Evolutionary conservation across 2,888 invertebrate species (phyloP).

Genomic region (Stenodera caucasica): DNA sequence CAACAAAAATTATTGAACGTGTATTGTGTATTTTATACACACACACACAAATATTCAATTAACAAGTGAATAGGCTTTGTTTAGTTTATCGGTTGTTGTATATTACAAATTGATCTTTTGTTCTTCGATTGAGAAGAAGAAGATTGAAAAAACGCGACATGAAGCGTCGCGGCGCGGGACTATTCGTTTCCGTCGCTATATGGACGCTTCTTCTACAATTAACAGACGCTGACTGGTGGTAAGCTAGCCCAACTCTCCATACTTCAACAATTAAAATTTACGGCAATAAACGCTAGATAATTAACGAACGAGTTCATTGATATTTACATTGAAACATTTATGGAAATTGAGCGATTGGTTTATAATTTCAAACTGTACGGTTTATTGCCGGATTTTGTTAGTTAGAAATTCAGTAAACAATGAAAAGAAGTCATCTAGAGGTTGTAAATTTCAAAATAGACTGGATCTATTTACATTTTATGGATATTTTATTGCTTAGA

Average conservation of each 20-base stretch:
- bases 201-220: conserved; percentile 48
- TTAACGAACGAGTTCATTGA: background rate
- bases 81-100: background rate
- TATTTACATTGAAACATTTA: conserved; percentile 1
- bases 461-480: conserved; percentile 7
- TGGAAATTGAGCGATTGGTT: conserved; percentile 4
- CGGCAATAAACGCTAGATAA: background rate
- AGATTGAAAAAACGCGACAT: conserved; percentile 39
- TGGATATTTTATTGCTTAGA: conserved; percentile 5
- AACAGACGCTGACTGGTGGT: conserved; percentile 52
- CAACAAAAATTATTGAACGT: too few species aligned
- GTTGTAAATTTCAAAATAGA: conserved; percentile 9
- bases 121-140: background rate
- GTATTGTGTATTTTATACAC: background rate
- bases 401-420: conserved; percentile 4
- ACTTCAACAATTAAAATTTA: too few species aligned
- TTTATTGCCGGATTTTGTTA: background rate
- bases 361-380: background rate
- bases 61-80: background rate
- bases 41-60: background rate
- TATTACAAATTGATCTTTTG: too few species aligned
- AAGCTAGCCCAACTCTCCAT: too few species aligned
- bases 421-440: conserved; percentile 5
- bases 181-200: conserved; percentile 49
- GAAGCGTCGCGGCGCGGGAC: conserved; percentile 51